A percentile compares a stretch with the other conserved stretches of the same genome.
Evolutionary conservation across 2,797 vertebrate genomes (phyloP).

Genomic region (Pristis pectinata): DNA sequence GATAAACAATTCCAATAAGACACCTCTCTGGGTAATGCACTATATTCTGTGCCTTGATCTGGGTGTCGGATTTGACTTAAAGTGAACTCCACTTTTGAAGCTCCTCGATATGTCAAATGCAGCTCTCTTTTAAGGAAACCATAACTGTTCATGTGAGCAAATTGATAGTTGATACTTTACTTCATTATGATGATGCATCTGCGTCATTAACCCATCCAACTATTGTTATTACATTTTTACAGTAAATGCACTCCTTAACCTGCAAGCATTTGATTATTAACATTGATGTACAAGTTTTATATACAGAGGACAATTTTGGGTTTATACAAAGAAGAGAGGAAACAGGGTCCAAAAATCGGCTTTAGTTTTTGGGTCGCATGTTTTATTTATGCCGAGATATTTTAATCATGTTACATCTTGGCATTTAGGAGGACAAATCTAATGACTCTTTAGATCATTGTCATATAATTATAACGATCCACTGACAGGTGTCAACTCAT

Average conservation of each 20-base stretch:
- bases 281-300: neutral
- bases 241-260: conserved; percentile 39
- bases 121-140: neutral
- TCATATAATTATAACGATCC: neutral
- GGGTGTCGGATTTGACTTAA: too few species aligned
- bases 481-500: neutral
- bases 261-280: conserved; percentile 40
- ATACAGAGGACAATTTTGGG: conserved; percentile 3
- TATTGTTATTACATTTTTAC: conserved; percentile 38
- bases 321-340: neutral
- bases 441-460: neutral
- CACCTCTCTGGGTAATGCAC: too few species aligned
- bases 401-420: neutral
- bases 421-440: neutral
- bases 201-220: conserved; percentile 47
- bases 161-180: conserved; percentile 41
- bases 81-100: neutral
- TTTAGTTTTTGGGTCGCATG: neutral
- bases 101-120: neutral
- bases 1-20: neutral
- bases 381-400: neutral
- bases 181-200: neutral
- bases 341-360: neutral
- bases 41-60: too few species aligned
- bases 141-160: conserved; percentile 43